Evolutionary conservation across 2,113 vertebrate genomes (phyloP).

Genomic region (Rhinopithecus roxellana): DNA sequence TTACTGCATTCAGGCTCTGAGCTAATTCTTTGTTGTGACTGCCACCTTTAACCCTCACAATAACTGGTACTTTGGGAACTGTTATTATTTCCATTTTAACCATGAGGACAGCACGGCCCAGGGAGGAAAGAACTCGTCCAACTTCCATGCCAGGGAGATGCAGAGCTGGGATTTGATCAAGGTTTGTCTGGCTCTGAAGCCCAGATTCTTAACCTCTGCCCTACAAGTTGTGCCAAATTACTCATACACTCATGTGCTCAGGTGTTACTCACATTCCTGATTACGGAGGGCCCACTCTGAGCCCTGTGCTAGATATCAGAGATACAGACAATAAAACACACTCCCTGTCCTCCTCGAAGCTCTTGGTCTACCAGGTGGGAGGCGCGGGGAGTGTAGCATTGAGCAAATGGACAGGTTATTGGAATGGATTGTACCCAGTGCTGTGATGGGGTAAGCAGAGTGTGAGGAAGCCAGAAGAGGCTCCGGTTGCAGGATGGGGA

Average conservation of each 20-base stretch:
- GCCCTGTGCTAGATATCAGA: not conserved
- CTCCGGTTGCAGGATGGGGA: not conserved
- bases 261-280: not conserved
- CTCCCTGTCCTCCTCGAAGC: not conserved
- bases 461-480: not conserved
- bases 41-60: fast-evolving
- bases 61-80: not conserved
- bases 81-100: no score
- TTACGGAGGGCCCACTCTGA: not conserved
- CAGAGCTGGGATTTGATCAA: not conserved
- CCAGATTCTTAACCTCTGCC: not conserved
- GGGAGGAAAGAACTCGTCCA: not conserved
- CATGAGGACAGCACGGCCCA: not conserved
- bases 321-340: not conserved
- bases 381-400: fast-evolving
- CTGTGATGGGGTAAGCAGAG: not conserved
- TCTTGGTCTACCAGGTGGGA: not conserved
- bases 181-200: not conserved
- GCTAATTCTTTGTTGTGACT: not conserved
- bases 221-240: not conserved
- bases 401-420: not conserved
- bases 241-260: not conserved
- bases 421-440: no score
- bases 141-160: not conserved
- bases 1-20: not conserved